These are phyloP conservation scores for Philotrypesis tridentata DNA, from an alignment of 1,140 invertebrate species.

Conservation along the genomic window DNA sequence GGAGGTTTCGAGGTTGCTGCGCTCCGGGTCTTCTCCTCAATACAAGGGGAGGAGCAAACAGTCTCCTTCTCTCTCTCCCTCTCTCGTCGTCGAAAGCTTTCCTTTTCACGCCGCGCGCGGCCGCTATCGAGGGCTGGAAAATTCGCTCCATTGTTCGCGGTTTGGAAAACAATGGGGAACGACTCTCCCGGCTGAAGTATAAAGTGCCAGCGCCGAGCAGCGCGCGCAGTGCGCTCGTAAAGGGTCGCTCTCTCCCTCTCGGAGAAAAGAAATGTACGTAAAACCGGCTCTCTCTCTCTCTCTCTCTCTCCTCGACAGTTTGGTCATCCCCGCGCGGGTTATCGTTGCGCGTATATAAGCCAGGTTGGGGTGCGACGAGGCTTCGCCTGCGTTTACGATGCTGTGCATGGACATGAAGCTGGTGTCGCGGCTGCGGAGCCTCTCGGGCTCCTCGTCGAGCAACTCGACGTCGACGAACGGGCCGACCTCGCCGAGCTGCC, in stretches of 20 bases:
- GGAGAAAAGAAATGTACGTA: no score
- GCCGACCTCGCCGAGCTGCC: conserved; percentile 54
- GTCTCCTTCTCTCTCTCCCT: not conserved
- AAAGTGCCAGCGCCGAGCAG: not conserved
- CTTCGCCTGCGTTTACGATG: no score
- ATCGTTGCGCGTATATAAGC: no score
- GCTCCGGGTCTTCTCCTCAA: not conserved
- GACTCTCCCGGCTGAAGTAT: not conserved
- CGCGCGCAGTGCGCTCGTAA: no score
- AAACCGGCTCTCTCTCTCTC: no score
- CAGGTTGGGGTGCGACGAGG: no score
- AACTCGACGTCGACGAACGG: conserved; percentile 1
- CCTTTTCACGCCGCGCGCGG: not conserved
- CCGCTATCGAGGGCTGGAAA: not conserved
- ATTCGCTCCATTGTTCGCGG: not conserved
- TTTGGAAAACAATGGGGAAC: not conserved
- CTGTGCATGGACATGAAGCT: conserved; percentile 47
- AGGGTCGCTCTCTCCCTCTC: no score
- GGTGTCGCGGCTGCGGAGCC: conserved; percentile 38
- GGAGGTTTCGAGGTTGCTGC: conserved; percentile 5
- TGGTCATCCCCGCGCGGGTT: no score
- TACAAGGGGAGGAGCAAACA: not conserved
- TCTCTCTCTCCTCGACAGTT: no score
- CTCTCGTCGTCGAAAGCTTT: not conserved
- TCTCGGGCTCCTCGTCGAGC: conserved; percentile 29